Evolutionary conservation across 2,888 invertebrate genomes (phyloP), one percentile per base, ranked within the genome.

Genomic region (Vanessa cardui): DNA sequence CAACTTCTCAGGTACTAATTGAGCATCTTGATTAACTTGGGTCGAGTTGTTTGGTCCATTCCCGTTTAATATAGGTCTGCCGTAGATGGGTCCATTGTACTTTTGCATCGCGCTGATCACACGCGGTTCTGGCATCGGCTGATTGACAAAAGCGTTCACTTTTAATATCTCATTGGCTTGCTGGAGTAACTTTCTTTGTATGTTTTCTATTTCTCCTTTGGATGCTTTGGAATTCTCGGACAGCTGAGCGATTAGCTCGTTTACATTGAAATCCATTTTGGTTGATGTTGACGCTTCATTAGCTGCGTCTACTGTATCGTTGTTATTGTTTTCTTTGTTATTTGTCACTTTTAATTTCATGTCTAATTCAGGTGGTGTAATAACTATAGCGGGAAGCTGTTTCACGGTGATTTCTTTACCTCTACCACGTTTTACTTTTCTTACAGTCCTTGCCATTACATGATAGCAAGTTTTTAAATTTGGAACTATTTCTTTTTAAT

Each of bases 341-440:
- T 73, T 85, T 26, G 74, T 76, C 21, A 82, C 80, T 82, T 86
- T 87, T 69, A 90, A 82, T 84, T 89, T 90, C 90, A 91, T 91
- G 72, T 86, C 86, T 67, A 65, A 20, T 64, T 84, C 84, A 15
- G 90, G 88, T 58, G 89, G 86, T 9, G 89, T 90, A 20, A 90
- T 85, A 44, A 90, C 80, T 74, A 90, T 89, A 15, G 82, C 83
- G 18, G 89, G 88, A 61, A 87, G 78, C 20, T 50, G 50, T 72
- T 83, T 86, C 71, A 61, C 60, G 70, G 58, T 46, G 75, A 76
- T 74, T 73, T 89, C 89, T 76, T 87, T 89, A 44, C 72, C 74
- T 89, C 94, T 95, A 80, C 94, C 94, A 82, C 95, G 94, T 88
- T 96, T 96, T 76, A 96, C 94, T 94, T 95, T 95, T 79, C 95